These are phyloP conservation scores for Thelaira solivaga DNA, from an alignment of 2,888 invertebrate genomes.

Conservation along the genomic window DNA sequence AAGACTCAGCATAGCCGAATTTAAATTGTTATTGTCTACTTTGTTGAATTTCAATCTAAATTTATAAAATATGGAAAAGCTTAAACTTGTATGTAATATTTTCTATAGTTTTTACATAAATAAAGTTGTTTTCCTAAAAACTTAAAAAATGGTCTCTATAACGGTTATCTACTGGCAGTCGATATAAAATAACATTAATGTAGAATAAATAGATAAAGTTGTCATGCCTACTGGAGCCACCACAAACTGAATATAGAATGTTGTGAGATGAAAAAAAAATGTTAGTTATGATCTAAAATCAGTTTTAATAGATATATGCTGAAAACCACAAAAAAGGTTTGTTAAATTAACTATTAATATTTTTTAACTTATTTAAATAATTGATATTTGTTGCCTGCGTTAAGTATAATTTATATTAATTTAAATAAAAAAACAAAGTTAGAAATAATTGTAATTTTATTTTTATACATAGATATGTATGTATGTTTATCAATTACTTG, in stretches of 20 bases:
- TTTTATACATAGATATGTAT: not conserved
- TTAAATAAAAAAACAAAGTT: slow-evolving; percentile 43
- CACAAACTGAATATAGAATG: too few relatives aligned
- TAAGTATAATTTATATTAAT: slow-evolving; percentile 50
- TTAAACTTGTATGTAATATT: slow-evolving; percentile 31
- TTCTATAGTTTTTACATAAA: too few relatives aligned
- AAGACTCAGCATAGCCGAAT: too few relatives aligned
- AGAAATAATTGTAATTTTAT: not conserved
- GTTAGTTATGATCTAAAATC: slow-evolving; percentile 26
- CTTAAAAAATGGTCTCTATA: too few relatives aligned
- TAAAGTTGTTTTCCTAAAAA: too few relatives aligned
- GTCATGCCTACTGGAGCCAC: too few relatives aligned
- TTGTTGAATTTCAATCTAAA: slow-evolving; percentile 6
- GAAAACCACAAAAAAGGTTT: slow-evolving; percentile 22
- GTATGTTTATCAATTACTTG: not conserved
- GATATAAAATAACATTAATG: too few relatives aligned
- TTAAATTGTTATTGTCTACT: slow-evolving; percentile 13
- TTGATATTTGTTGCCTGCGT: slow-evolving; percentile 52
- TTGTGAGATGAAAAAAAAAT: too few relatives aligned
- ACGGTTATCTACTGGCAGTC: too few relatives aligned
- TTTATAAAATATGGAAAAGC: slow-evolving; percentile 22
- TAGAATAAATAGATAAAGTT: too few relatives aligned
- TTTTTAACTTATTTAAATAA: slow-evolving; percentile 37
- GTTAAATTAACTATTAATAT: slow-evolving; percentile 11
- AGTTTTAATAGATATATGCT: slow-evolving; percentile 35